Conservation (phyloP, 2,888 invertebrate genomes). For the Iselma pallidipennis region DNA sequence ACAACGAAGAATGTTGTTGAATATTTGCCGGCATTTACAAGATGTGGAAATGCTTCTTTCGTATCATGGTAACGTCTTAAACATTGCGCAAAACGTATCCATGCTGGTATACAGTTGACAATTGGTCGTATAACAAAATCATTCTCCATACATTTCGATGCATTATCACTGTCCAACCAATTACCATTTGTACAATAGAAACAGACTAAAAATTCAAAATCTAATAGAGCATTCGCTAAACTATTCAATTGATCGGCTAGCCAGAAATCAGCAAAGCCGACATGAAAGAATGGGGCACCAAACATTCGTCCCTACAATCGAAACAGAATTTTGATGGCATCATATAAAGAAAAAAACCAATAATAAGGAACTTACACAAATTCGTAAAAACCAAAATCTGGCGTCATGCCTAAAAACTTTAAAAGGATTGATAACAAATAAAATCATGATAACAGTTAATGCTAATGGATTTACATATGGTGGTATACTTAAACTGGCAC, state of each 20-base stretch:
- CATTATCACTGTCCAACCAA: conserved; percentile 60
- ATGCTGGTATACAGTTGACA: conserved; percentile 79
- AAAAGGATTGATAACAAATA: conserved; percentile 77
- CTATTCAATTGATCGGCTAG: conserved; percentile 84
- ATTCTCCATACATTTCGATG: conserved; percentile 57
- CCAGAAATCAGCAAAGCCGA: conserved; percentile 86
- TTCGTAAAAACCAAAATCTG: conserved; percentile 72
- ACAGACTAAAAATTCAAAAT: conserved; percentile 79
- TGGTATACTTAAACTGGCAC: conserved; percentile 68
- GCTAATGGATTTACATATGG: conserved; percentile 77
- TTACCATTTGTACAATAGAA: conserved; percentile 69
- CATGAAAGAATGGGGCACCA: conserved; percentile 76
- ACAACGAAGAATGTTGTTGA: conserved; percentile 75
- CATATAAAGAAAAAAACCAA: conserved; percentile 9
- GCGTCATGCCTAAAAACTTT: conserved; percentile 76
- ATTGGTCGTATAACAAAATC: conserved; percentile 63
- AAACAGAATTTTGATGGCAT: neutral
- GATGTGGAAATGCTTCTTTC: conserved; percentile 76
- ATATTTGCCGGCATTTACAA: conserved; percentile 84
- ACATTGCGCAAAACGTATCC: conserved; percentile 86
- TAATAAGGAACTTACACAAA: conserved; percentile 58
- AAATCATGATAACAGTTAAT: conserved; percentile 67
- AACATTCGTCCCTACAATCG: conserved; percentile 63
- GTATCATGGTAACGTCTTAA: conserved; percentile 80
- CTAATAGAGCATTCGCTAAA: conserved; percentile 73